Evolutionary conservation across 2,888 invertebrate species (phyloP).

Genomic region (Automeris io): DNA sequence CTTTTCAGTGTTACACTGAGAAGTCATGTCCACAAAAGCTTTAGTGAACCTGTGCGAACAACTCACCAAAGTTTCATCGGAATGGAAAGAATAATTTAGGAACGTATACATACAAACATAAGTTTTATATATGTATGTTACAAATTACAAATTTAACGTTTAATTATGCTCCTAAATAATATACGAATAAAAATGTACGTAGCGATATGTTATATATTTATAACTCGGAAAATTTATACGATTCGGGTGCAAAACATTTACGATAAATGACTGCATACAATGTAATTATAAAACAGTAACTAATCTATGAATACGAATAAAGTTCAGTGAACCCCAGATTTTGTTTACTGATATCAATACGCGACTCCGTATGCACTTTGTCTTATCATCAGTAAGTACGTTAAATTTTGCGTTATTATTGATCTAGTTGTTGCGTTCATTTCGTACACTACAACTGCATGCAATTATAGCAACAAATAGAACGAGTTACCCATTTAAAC

Average conservation of each 20-base stretch:
- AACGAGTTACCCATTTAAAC: slow-evolving; percentile 1
- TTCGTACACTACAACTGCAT: too few relatives aligned
- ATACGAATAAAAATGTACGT: background rate
- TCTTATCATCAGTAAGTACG: slow-evolving; percentile 36
- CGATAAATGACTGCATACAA: background rate
- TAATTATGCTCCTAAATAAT: too few relatives aligned
- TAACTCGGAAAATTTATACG: slow-evolving; percentile 2
- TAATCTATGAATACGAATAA: slow-evolving; percentile 11
- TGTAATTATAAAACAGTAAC: slow-evolving; percentile 5
- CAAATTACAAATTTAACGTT: too few relatives aligned
- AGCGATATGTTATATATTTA: background rate
- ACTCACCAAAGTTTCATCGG: too few relatives aligned
- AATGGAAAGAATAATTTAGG: too few relatives aligned
- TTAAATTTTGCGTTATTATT: slow-evolving; percentile 37
- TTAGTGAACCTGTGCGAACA: too few relatives aligned
- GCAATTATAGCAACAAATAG: background rate
- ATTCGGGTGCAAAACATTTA: background rate
- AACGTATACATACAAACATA: too few relatives aligned
- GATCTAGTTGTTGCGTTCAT: slow-evolving; percentile 31
- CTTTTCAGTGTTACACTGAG: too few relatives aligned
- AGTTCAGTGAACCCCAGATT: slow-evolving; percentile 38
- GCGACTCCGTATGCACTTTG: slow-evolving; percentile 22
- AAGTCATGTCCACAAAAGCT: too few relatives aligned
- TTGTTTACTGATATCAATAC: slow-evolving; percentile 19
- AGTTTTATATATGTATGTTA: too few relatives aligned